phyloP scores from a whole-genome alignment of 1,140 invertebrate genomes.

The Drosophila lacteicornis region DNA sequence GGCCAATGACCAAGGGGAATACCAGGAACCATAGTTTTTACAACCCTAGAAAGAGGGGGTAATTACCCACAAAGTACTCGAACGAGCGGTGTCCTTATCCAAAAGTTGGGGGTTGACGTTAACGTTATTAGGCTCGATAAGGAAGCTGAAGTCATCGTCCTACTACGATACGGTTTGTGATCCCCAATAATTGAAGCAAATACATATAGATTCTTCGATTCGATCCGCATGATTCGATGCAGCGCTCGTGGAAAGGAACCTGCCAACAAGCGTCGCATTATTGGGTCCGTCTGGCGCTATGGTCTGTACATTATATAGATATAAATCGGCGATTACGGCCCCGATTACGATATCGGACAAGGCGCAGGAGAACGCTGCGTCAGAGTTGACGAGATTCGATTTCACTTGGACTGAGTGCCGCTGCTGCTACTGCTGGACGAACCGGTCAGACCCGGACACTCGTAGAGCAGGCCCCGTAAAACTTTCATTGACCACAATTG shows the following conservation, averaged over 20 bases:
- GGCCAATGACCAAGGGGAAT: neutral
- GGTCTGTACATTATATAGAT: slow-evolving; percentile 9
- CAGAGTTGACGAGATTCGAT: slow-evolving; percentile 12
- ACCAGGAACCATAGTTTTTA: neutral
- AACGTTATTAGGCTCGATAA: slow-evolving; percentile 14
- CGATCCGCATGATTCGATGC: slow-evolving; percentile 13
- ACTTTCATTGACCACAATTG: slow-evolving; percentile 27
- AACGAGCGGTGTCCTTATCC: slow-evolving; percentile 18
- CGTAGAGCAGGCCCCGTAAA: slow-evolving; percentile 14
- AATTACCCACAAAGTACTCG: neutral
- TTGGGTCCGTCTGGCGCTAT: slow-evolving; percentile 5
- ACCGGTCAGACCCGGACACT: slow-evolving; percentile 5
- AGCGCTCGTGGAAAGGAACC: slow-evolving; percentile 8
- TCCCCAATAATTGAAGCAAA: slow-evolving; percentile 30
- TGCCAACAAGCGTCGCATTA: neutral
- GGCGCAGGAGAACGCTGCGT: slow-evolving; percentile 1
- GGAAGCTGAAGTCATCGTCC: slow-evolving; percentile 34
- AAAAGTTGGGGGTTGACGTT: neutral
- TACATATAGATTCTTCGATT: slow-evolving; percentile 10
- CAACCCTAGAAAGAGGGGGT: neutral
- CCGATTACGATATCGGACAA: slow-evolving; percentile 22
- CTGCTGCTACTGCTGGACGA: neutral
- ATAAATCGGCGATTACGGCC: slow-evolving; percentile 7
- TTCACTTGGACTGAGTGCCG: neutral
- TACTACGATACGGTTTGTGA: slow-evolving; percentile 38